Conservation (phyloP, 92 coral and sea anemone genomes). For the Porites cylindrica region DNA sequence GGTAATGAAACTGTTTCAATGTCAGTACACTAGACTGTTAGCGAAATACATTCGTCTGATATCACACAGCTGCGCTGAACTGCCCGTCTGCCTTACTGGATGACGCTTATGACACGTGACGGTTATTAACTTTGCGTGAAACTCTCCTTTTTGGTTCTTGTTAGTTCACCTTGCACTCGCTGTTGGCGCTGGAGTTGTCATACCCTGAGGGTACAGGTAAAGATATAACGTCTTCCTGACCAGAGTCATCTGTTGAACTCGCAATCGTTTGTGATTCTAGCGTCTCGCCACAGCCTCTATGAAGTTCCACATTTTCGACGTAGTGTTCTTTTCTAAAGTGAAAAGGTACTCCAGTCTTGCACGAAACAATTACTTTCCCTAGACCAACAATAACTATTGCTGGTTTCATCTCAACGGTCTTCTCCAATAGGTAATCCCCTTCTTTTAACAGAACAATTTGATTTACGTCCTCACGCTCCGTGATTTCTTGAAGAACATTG, state of each 20-base stretch:
- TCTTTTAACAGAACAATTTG: slow-evolving; percentile 8
- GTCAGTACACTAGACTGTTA: too few species aligned
- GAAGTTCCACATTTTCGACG: slow-evolving; percentile 12
- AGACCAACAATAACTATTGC: neutral
- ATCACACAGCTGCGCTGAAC: too few species aligned
- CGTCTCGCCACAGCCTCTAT: neutral
- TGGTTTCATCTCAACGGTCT: neutral
- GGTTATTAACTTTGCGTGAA: too few species aligned
- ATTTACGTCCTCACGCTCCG: neutral
- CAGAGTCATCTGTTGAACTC: neutral
- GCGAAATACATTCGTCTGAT: too few species aligned
- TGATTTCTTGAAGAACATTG: neutral
- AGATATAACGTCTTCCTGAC: neutral
- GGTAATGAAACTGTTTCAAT: too few species aligned
- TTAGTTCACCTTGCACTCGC: slow-evolving; percentile 9
- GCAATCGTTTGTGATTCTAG: neutral
- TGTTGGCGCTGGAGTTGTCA: neutral
- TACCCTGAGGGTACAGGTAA: neutral
- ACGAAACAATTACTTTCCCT: neutral
- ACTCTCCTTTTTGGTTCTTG: too few species aligned
- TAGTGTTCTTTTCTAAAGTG: neutral
- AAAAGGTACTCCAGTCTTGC: slow-evolving; percentile 8
- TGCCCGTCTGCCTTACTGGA: too few species aligned
- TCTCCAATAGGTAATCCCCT: slow-evolving; percentile 6
- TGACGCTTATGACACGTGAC: too few species aligned